Percentiles rank a stretch among this genome's conserved stretches.
These are phyloP conservation scores for Baronia brevicornis DNA, from an alignment of 2,888 invertebrate genomes.

Conservation along the genomic window DNA sequence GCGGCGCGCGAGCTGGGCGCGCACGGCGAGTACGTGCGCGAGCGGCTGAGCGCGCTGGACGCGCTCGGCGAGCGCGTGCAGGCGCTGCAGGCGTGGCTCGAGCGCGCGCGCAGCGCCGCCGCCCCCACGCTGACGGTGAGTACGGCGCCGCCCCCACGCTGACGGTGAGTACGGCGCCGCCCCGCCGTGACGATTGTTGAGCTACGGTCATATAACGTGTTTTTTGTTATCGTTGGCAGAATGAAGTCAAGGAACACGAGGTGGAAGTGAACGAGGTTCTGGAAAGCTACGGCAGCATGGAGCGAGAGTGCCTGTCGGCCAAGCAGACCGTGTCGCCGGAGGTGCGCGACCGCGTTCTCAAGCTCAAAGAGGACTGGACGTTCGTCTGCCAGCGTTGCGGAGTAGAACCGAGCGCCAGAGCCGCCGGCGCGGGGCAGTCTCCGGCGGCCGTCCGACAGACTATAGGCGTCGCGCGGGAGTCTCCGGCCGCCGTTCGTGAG, in stretches of 20 bases:
- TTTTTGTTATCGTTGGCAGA: too few species aligned
- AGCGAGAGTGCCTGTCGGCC: conserved; percentile 60
- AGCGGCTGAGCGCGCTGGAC: conserved; percentile 73
- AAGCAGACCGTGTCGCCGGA: conserved; percentile 57
- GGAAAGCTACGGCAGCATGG: conserved; percentile 79
- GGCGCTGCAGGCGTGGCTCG: conserved; percentile 35
- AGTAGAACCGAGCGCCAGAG: too few species aligned
- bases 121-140: too few species aligned
- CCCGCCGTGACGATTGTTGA: too few species aligned
- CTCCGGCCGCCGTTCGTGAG: conserved; percentile 69
- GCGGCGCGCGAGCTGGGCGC: conserved; percentile 57
- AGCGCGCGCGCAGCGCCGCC: conserved; percentile 67
- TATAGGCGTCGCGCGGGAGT: conserved; percentile 59
- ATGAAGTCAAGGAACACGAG: conserved; percentile 67
- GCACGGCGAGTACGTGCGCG: conserved; percentile 73
- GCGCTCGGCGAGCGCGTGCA: conserved; percentile 74
- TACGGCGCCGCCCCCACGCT: too few species aligned
- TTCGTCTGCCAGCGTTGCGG: conserved; percentile 20
- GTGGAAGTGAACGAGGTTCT: conserved; percentile 77
- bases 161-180: too few species aligned
- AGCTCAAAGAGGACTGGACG: conserved; percentile 21
- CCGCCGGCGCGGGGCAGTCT: conserved; percentile 16
- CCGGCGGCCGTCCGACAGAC: conserved; percentile 37
- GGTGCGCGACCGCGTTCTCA: conserved; percentile 23
- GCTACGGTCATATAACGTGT: too few species aligned